These are phyloP conservation scores for Bruchidius siliquastri DNA, from an alignment of 2,888 invertebrate species.

Conservation along the genomic window DNA sequence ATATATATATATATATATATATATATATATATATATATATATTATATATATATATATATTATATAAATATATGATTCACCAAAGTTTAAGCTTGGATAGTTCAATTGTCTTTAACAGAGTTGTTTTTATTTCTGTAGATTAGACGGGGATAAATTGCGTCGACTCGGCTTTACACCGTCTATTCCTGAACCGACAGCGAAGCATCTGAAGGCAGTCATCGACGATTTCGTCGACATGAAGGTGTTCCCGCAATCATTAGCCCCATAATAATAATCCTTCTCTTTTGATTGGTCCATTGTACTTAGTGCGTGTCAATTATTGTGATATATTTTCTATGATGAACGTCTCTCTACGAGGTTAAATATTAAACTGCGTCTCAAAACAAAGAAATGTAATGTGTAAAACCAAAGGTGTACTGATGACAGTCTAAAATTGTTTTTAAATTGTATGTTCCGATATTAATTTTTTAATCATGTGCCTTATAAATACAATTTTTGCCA, in stretches of 20 bases:
- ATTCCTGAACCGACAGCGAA: constrained; percentile 38
- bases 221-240: constrained; percentile 77
- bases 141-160: constrained; percentile 62
- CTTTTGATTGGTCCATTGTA: neutral
- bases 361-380: neutral
- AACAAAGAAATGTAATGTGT: neutral
- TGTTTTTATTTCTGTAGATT: constrained; percentile 42
- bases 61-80: too few relatives aligned
- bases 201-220: constrained; percentile 57
- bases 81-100: too few relatives aligned
- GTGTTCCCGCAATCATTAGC: constrained; percentile 72
- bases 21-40: too few relatives aligned
- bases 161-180: constrained; percentile 50
- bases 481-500: too few relatives aligned
- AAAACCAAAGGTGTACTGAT: neutral
- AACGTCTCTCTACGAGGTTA: neutral
- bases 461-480: neutral
- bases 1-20: too few relatives aligned
- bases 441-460: neutral
- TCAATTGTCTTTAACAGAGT: too few relatives aligned
- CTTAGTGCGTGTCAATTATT: too few relatives aligned
- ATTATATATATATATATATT: too few relatives aligned
- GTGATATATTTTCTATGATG: neutral
- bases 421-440: neutral
- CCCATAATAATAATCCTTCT: constrained; percentile 15